Conservation (phyloP, 2,888 invertebrate species). For the Rosalia funebris region DNA sequence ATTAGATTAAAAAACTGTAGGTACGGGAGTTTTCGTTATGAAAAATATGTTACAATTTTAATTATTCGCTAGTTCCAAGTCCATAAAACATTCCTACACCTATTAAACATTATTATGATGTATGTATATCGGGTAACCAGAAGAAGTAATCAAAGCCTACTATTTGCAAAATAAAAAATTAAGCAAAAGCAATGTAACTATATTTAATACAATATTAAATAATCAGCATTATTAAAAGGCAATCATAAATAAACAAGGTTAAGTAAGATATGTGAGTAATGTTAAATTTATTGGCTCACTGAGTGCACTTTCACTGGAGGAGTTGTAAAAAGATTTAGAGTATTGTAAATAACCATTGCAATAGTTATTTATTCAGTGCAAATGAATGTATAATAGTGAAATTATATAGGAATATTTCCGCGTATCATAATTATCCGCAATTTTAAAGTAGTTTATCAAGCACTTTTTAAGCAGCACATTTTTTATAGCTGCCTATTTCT, state of each 20-base stretch:
- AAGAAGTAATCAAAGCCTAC: too few species aligned
- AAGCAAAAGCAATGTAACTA: slow-evolving; percentile 6
- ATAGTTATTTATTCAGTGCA: too few species aligned
- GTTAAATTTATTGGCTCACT: not conserved
- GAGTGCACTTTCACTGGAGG: not conserved
- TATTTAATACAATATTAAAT: slow-evolving; percentile 10
- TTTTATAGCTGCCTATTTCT: not conserved
- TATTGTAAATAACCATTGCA: not conserved
- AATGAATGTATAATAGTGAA: not conserved
- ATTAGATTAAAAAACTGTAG: too few species aligned
- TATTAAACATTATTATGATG: too few species aligned
- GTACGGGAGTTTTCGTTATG: too few species aligned
- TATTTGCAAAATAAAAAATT: not conserved
- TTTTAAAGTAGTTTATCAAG: not conserved
- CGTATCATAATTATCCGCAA: not conserved
- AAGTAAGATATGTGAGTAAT: not conserved
- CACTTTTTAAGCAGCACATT: slow-evolving; percentile 4
- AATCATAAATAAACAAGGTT: slow-evolving; percentile 1
- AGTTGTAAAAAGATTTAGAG: not conserved
- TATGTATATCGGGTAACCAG: too few species aligned
- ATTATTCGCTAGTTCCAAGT: too few species aligned
- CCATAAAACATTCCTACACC: too few species aligned
- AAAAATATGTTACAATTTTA: too few species aligned
- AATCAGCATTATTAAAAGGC: slow-evolving; percentile 1
- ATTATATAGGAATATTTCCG: not conserved